Evolutionary conservation across 2,797 vertebrate species (phyloP), one percentile per base, ranked within the genome.

Genomic region (Diplodus puntazzo): DNA sequence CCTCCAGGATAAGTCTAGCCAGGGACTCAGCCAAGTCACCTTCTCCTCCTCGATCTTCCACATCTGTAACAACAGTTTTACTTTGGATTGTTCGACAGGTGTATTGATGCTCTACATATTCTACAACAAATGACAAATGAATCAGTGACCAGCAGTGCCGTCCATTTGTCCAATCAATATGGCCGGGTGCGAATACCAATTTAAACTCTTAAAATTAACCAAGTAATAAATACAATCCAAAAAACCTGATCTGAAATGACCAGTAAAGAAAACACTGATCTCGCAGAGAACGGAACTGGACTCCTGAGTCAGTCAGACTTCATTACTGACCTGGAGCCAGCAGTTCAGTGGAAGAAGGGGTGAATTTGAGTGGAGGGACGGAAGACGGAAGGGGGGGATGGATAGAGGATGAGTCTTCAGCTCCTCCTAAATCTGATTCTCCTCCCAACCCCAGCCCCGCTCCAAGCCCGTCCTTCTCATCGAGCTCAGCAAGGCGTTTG

Each of bases 11-110:
- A 64, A 99, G 95, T 60, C 97, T 93, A 42, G 96, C 96, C 52
- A 99, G 84, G 4, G 97, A 96, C 84, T 98, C 96, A 0, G 97
- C 98, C 91, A 99, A 81, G 23, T 94, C 96, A 0, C 96, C 96
- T 0, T 92, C 96, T 21, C 97, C 95, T 0, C 94, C 94, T 87
- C 96, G 82, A 8, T 96, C 94, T 7, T 97, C 97, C 13, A 91
- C 84, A 11, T 96, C 96, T 42, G 73, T 50, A 73, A 81, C 0
- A 0, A 20, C 6, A 70, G 2, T 46, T 66, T 67, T 16, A 66
- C 30, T 58, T 50, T 11, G 8, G 11, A 49, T 61, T 72, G 58
- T 57, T 4, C 9, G 34, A 20, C 6, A 10, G 14, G 4, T 64
- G 20, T 20, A 45, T 66, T 30, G 12, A 14, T 63, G 34, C 34